Evolutionary conservation across 2,888 invertebrate species (phyloP), one percentile per base, ranked within the genome.

Genomic region (Harpalus rubripes): DNA sequence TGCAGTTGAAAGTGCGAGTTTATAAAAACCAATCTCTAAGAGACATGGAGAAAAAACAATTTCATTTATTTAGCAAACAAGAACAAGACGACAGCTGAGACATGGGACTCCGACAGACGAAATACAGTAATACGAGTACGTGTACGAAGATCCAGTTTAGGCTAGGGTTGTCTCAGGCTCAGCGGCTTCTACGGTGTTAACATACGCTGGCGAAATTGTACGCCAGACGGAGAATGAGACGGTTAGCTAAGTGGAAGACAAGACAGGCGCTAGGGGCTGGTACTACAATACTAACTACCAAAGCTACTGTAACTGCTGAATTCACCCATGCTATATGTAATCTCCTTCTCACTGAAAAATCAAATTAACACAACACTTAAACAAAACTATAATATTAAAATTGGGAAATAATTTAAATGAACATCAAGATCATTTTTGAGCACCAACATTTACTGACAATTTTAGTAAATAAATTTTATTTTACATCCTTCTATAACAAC

Each of bases 31-130:
- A 68, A 68, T 68, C 68, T 68, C 68, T 44, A 41, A 18, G 5
- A 74, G 72, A 74, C 52, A 74, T 44, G n/a, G 22, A 39, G 39
- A 68, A 68, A 68, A 68, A 68, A 68, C 68, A 68, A 68, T 68
- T 68, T 68, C 72, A 44, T 74, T 74, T 44, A 74, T 74, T 41
- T 74, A 74, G 44, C 52, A 74, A 74, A 74, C 41, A 74, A 41
- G 72, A 74, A 10, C 18, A 44, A 74, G 44, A 74, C 72, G 44
- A 44, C 72, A 41, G 72, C 15, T 18, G 72, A 41, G 72, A 44
- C 68, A 52, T 32, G 68, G 18, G 63, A 63, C 63, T 63, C 59
- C 63, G 26, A 65, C 63, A 12, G 63, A 65, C 32, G 41, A 74
- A 18, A 74, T 74, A 74, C 72, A 74, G 72, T 74, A 74, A 7